Percentiles rank a stretch among this genome's conserved stretches.
These are phyloP conservation scores for Lepus townsendii DNA, from an alignment of 2,797 vertebrate genomes.

Conservation along the genomic window DNA sequence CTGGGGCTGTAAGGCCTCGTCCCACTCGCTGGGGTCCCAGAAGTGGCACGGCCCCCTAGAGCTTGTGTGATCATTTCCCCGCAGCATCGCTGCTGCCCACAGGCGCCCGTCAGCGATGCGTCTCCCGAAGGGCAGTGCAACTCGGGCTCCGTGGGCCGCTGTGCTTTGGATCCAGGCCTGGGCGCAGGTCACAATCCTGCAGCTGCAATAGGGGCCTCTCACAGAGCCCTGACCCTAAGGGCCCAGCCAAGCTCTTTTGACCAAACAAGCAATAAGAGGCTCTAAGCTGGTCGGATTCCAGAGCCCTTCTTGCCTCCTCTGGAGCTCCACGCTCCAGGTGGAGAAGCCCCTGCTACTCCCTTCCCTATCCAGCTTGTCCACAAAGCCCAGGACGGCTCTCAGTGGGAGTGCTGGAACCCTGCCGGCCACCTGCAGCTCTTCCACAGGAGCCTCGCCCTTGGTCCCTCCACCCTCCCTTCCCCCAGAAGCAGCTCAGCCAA, in stretches of 20 bases:
- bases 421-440: background rate
- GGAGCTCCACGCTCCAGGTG: background rate
- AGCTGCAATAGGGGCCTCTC: background rate
- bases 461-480: background rate
- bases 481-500: slow-evolving; percentile 23
- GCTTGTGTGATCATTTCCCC: background rate
- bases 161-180: background rate
- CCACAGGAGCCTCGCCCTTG: no score
- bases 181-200: background rate
- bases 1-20: background rate
- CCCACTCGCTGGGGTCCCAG: background rate
- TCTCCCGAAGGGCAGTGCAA: background rate
- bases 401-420: background rate
- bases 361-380: background rate
- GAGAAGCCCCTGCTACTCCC: background rate
- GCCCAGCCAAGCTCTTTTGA: slow-evolving; percentile 39
- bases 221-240: background rate
- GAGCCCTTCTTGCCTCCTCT: background rate
- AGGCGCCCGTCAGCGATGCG: no score
- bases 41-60: background rate
- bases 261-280: slow-evolving; percentile 77
- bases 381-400: background rate
- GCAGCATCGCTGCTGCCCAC: no score
- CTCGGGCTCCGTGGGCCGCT: background rate
- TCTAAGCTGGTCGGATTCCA: background rate